Percentiles rank a stretch among this genome's conserved stretches.
Evolutionary conservation across 2,888 invertebrate species (phyloP).

Genomic region (Piscicola geometra): DNA sequence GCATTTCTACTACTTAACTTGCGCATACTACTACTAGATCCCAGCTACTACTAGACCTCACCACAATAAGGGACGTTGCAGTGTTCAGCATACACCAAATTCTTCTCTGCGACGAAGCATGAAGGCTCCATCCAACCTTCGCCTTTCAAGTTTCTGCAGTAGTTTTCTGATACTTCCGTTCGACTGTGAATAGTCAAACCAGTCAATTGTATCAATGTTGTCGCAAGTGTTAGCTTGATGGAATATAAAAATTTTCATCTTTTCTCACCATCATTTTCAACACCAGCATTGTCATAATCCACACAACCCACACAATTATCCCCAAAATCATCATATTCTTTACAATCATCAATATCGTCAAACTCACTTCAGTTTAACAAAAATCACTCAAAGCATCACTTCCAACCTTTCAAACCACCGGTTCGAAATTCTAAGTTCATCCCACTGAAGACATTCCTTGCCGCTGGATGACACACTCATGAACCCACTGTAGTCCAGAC

Average conservation of each 20-base stretch:
- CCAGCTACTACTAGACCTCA: too few relatives aligned
- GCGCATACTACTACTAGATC: too few relatives aligned
- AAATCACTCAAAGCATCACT: too few relatives aligned
- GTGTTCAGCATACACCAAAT: background rate
- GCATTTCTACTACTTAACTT: too few relatives aligned
- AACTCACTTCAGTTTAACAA: too few relatives aligned
- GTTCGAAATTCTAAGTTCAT: background rate
- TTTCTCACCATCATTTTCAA: background rate
- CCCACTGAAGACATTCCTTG: constrained; percentile 36
- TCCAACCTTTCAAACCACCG: background rate
- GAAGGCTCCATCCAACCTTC: constrained; percentile 32
- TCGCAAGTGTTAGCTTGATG: background rate
- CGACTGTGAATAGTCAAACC: background rate
- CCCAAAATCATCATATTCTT: too few relatives aligned
- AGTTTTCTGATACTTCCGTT: constrained; percentile 31
- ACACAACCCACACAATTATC: too few relatives aligned
- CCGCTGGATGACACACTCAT: constrained; percentile 28
- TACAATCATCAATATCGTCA: too few relatives aligned
- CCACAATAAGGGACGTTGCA: constrained; percentile 36
- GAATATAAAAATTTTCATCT: background rate
- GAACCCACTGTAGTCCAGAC: constrained; percentile 34
- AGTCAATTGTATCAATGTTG: background rate
- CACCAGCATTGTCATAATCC: too few relatives aligned
- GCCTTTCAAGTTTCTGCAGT: constrained; percentile 35
- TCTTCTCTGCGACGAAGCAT: constrained; percentile 15